Base-by-base conservation (phyloP, 2,797 vertebrate genomes). In the Sciurus carolinensis region DNA sequence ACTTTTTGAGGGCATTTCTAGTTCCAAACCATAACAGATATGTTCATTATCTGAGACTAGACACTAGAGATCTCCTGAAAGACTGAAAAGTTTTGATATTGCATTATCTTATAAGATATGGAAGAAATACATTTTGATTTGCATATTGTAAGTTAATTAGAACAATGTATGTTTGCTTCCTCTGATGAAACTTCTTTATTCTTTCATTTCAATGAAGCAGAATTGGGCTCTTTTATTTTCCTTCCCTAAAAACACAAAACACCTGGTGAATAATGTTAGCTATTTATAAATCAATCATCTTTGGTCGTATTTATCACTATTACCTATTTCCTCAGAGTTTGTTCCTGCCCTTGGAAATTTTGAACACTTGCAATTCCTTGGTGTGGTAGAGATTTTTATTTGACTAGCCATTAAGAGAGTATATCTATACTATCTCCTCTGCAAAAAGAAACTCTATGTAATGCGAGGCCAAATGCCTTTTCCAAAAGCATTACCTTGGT, bases 221-320 rank as follows among this genome's bases (percentile, higher is more conserved):
- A 79, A 22, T 75, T 52, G 20, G 1, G 17, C 4, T 66, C 8
- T 67, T 57, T 36, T 81, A 44, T 57, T 22, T 42, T 33, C 39
- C 26, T 86, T 17, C 15, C 80, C 10, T 30, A 39, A 92, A 39
- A 2, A 79, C 95, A 13, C 42, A 50, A 92, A 94, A 36, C 54
- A 82, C 47, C 87, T 33, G 0, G 0, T 85, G 69, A 94, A 76
- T 6, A 71, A 72, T 59, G 33, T 75, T 87, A 88, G n/a, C 9
- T 62, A 50, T 44, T 83, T 57, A 66, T 76, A 97, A 95, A 42
- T 87, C 52, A 94, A 76, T 77, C 67, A 36, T 83, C 14, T 94
- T 66, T 28, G 83, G 4, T 44, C 22, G 84, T 20, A 52, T n/a
- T 69, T 92, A 50, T 96, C 24, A 81, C 18, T 54, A 86, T 47